Percentiles rank a stretch among this genome's conserved stretches.
Evolutionary conservation across 1,140 invertebrate species (phyloP).

Genomic region (Bombus confusus): DNA sequence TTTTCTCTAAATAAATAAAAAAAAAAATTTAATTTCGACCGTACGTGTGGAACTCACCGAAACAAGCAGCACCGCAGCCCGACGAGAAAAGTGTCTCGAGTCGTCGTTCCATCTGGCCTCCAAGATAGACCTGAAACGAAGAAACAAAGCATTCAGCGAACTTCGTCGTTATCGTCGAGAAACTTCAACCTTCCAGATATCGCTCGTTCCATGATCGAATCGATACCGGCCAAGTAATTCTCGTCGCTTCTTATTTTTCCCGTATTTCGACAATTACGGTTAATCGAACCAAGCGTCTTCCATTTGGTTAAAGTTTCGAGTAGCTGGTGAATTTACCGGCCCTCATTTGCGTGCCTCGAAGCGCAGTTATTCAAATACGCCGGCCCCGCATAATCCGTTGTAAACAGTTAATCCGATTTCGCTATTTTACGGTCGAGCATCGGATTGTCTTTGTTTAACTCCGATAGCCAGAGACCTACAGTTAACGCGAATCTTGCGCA

Average conservation of each 20-base stretch:
- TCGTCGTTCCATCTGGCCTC: constrained; percentile 85
- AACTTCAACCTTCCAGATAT: background rate
- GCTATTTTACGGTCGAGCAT: constrained; percentile 14
- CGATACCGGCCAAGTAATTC: too few species aligned
- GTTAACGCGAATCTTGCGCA: constrained; percentile 22
- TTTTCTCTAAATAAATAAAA: too few species aligned
- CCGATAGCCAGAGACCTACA: background rate
- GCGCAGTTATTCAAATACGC: background rate
- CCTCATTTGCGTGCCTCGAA: background rate
- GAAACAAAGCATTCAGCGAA: background rate
- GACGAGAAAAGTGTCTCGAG: constrained; percentile 83
- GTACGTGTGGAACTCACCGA: constrained; percentile 81
- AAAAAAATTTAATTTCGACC: too few species aligned
- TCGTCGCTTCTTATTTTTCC: accelerated
- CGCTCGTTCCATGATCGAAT: background rate
- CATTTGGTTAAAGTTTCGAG: background rate
- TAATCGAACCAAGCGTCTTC: background rate
- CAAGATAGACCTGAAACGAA: constrained; percentile 82
- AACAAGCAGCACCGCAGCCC: constrained; percentile 85
- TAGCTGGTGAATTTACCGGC: background rate
- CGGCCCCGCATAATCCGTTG: constrained; percentile 1
- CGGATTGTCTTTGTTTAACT: constrained; percentile 19
- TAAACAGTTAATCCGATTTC: constrained; percentile 38
- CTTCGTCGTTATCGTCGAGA: background rate
- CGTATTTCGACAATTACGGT: too few species aligned